phyloP scores from a whole-genome alignment of 2,113 vertebrate species.

The Perccottus glenii region DNA sequence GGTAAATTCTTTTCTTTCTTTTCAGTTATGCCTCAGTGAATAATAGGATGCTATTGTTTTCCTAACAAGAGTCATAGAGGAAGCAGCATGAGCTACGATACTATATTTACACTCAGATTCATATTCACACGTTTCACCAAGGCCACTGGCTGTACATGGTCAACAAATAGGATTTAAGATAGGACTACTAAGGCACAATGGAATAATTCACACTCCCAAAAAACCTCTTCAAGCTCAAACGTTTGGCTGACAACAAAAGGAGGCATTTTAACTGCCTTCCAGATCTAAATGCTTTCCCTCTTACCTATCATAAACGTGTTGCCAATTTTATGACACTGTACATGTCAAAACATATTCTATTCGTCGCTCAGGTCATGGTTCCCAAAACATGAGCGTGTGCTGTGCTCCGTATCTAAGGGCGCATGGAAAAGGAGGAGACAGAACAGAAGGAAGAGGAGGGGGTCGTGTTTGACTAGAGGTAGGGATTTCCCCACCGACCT shows the following conservation, averaged over 20 bases:
- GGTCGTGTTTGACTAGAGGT: constrained; percentile 59
- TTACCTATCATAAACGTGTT: not conserved
- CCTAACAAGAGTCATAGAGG: constrained; percentile 66
- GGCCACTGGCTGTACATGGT: constrained; percentile 30
- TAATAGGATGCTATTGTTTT: constrained; percentile 75
- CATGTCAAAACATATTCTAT: constrained; percentile 24
- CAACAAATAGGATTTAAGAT: constrained; percentile 27
- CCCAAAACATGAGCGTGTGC: constrained; percentile 8
- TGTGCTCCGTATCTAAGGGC: constrained; percentile 43
- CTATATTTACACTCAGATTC: constrained; percentile 71
- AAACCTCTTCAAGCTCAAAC: not conserved
- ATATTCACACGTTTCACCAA: constrained; percentile 60
- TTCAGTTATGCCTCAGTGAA: constrained; percentile 47
- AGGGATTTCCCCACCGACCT: constrained; percentile 64
- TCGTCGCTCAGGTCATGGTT: constrained; percentile 22
- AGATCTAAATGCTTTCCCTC: not conserved
- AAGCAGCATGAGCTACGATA: constrained; percentile 62
- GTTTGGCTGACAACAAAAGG: not conserved
- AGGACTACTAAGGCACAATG: not conserved
- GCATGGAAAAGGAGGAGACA: constrained; percentile 14
- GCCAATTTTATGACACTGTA: constrained; percentile 4
- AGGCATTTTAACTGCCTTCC: not conserved
- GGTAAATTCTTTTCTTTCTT: constrained; percentile 34
- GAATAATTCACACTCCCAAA: not conserved
- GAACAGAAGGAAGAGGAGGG: constrained; percentile 8